These are phyloP conservation scores for Apistogramma diplotaenia DNA, from an alignment of 2,113 vertebrate species.

Conservation along the genomic window DNA sequence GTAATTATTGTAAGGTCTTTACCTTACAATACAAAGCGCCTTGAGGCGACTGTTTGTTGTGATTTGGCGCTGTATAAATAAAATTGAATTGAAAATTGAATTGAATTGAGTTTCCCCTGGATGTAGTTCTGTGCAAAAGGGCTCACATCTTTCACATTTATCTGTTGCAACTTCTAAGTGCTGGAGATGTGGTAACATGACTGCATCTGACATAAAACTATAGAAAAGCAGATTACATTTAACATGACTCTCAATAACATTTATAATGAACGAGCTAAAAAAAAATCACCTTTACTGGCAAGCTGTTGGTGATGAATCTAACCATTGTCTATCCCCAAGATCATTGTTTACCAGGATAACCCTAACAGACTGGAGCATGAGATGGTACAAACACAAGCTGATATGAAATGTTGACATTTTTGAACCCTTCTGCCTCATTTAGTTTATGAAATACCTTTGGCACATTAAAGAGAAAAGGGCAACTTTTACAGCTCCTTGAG, in stretches of 20 bases:
- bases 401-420: constrained; percentile 56
- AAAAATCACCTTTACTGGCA: too few species aligned
- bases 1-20: too few species aligned
- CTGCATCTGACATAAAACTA: not conserved
- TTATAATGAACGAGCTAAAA: too few species aligned
- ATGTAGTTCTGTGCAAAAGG: not conserved
- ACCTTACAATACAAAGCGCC: too few species aligned
- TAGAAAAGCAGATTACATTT: not conserved
- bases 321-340: not conserved
- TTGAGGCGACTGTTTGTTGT: too few species aligned
- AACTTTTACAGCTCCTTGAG: constrained; percentile 68
- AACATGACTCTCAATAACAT: not conserved
- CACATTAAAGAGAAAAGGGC: constrained; percentile 64
- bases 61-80: too few species aligned
- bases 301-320: too few species aligned
- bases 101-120: too few species aligned
- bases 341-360: not conserved
- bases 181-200: not conserved
- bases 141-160: not conserved
- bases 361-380: not conserved
- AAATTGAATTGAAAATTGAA: too few species aligned
- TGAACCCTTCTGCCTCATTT: constrained; percentile 62
- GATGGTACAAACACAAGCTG: not conserved
- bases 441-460: constrained; percentile 53
- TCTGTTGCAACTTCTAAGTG: not conserved